A percentile compares a stretch with the other conserved stretches of the same genome.
These are phyloP conservation scores for Trachurus trachurus DNA, from an alignment of 2,797 vertebrate species.

Conservation along the genomic window DNA sequence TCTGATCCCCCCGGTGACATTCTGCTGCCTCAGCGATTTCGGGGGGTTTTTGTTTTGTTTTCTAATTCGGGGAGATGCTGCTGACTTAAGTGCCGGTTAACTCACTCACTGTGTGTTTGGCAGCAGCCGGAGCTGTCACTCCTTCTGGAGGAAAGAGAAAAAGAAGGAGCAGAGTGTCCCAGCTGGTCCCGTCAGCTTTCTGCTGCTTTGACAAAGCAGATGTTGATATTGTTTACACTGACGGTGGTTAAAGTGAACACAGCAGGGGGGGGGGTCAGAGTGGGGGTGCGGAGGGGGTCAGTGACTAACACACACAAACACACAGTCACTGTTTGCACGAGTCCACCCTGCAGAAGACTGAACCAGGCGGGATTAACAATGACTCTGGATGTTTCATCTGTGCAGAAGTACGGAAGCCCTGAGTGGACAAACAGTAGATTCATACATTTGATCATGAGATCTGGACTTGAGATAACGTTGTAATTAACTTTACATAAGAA, in stretches of 20 bases:
- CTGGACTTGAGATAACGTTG: too few species aligned
- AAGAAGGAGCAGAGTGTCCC: conserved; percentile 23
- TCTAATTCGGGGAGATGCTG: conserved; percentile 70
- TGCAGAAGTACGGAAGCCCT: too few species aligned
- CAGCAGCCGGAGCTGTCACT: conserved; percentile 24
- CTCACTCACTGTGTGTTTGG: conserved; percentile 58
- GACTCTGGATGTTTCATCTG: not conserved
- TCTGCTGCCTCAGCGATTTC: conserved; percentile 77
- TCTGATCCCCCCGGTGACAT: conserved; percentile 66
- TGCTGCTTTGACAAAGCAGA: conserved; percentile 29
- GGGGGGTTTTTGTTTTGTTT: conserved; percentile 69
- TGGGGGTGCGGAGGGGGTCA: not conserved
- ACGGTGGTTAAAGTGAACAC: conserved; percentile 19
- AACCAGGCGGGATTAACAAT: not conserved
- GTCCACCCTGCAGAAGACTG: not conserved
- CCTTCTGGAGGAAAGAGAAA: not conserved
- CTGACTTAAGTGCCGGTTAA: conserved; percentile 72
- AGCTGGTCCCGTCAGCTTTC: conserved; percentile 32
- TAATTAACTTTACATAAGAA: too few species aligned
- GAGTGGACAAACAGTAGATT: too few species aligned
- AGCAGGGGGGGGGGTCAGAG: not conserved
- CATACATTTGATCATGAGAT: too few species aligned
- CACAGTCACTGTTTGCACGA: not conserved
- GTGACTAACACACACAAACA: not conserved
- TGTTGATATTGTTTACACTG: conserved; percentile 26